Percentiles rank a stretch among this genome's conserved stretches.
Conservation (phyloP, 2,797 vertebrate species). For the Mormyrus proboscirostris region DNA sequence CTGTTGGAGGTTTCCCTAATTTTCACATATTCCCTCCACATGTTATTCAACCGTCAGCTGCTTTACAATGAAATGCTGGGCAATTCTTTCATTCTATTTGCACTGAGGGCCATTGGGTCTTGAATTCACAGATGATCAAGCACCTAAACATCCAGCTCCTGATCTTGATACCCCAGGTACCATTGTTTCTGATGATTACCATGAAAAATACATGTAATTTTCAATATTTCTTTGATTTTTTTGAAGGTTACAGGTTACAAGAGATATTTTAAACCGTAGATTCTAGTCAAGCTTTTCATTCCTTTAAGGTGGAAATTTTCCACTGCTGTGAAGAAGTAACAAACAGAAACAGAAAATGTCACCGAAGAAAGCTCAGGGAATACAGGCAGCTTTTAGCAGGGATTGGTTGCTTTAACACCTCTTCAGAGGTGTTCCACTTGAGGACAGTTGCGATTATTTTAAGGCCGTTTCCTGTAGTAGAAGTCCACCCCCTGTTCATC, state of each 20-base stretch:
- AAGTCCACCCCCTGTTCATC: background rate
- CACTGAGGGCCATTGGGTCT: background rate
- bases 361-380: background rate
- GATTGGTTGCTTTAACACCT: background rate
- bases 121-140: background rate
- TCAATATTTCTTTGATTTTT: background rate
- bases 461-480: background rate
- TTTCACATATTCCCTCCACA: background rate
- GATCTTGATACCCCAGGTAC: background rate
- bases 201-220: background rate
- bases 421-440: background rate
- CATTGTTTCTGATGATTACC: background rate
- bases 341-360: background rate
- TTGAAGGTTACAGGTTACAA: background rate
- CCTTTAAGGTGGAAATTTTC: background rate
- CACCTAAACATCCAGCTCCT: background rate
- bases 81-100: background rate
- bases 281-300: background rate
- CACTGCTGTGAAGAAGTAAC: background rate
- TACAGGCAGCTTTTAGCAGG: background rate
- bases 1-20: background rate
- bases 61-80: background rate
- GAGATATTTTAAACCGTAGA: background rate
- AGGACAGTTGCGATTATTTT: background rate
- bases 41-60: background rate